phyloP scores from a whole-genome alignment of 2,888 invertebrate species.

The Megaustenia siamemsis region DNA sequence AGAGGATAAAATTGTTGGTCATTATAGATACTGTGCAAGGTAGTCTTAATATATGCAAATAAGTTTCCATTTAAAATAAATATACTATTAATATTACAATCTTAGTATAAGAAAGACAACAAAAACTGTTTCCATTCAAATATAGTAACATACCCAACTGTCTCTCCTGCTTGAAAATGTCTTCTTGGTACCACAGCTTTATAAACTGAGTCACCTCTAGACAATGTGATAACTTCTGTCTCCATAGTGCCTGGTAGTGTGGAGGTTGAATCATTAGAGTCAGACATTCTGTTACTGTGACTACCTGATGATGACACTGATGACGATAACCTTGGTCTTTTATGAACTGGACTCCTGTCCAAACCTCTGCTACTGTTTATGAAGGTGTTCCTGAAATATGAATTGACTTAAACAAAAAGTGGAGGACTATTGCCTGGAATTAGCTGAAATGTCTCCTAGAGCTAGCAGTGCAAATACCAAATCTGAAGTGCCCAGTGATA shows the following conservation, averaged over 20 bases:
- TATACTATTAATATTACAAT: too few relatives aligned
- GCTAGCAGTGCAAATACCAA: too few relatives aligned
- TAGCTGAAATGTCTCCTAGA: not conserved
- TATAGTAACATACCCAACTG: slow-evolving; percentile 14
- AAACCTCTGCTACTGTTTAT: not conserved
- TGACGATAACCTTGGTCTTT: not conserved
- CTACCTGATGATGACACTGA: not conserved
- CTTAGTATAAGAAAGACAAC: too few relatives aligned
- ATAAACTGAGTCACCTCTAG: not conserved
- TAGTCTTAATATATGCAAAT: too few relatives aligned
- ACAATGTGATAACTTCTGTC: not conserved
- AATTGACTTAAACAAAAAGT: not conserved
- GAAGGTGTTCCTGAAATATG: not conserved
- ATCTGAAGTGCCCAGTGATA: too few relatives aligned
- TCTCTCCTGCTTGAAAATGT: not conserved
- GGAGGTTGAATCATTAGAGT: not conserved
- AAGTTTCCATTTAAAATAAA: too few relatives aligned
- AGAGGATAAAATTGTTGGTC: too few relatives aligned
- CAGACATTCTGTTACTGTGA: not conserved
- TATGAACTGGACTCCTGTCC: not conserved
- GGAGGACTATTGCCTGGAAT: not conserved
- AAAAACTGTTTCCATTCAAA: too few relatives aligned
- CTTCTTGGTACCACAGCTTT: not conserved
- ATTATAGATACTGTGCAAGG: too few relatives aligned
- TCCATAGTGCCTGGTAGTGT: not conserved